These are phyloP conservation scores for Platanista minor DNA, from an alignment of 2,113 vertebrate species.

Conservation along the genomic window DNA sequence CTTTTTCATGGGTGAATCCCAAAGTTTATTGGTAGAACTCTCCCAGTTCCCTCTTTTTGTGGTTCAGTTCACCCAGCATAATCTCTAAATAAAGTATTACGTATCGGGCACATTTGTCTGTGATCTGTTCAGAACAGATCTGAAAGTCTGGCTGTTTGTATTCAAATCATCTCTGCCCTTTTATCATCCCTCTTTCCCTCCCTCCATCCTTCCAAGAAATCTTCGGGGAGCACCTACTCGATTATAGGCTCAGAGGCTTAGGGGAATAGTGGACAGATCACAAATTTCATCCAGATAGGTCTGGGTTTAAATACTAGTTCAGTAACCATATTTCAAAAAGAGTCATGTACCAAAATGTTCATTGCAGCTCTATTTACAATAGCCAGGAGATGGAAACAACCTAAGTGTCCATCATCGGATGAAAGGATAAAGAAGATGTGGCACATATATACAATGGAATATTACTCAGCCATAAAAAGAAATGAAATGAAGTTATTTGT, in stretches of 20 bases:
- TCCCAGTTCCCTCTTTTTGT: background rate
- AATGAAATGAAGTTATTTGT: too few species aligned
- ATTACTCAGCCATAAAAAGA: too few species aligned
- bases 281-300: background rate
- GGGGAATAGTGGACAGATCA: background rate
- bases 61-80: background rate
- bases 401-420: too few species aligned
- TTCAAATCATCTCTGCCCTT: background rate
- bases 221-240: background rate
- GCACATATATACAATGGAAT: too few species aligned
- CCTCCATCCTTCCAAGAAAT: background rate
- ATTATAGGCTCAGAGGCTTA: background rate
- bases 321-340: too few species aligned
- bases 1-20: background rate
- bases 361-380: too few species aligned
- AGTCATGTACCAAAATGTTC: too few species aligned
- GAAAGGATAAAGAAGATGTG: too few species aligned
- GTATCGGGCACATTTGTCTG: background rate
- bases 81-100: background rate
- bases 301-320: background rate
- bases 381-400: too few species aligned
- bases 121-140: background rate
- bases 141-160: background rate
- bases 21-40: background rate
- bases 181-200: background rate